Evolutionary conservation across 2,113 vertebrate genomes (phyloP), one percentile per base, ranked within the genome.

Genomic region (Mirounga angustirostris): DNA sequence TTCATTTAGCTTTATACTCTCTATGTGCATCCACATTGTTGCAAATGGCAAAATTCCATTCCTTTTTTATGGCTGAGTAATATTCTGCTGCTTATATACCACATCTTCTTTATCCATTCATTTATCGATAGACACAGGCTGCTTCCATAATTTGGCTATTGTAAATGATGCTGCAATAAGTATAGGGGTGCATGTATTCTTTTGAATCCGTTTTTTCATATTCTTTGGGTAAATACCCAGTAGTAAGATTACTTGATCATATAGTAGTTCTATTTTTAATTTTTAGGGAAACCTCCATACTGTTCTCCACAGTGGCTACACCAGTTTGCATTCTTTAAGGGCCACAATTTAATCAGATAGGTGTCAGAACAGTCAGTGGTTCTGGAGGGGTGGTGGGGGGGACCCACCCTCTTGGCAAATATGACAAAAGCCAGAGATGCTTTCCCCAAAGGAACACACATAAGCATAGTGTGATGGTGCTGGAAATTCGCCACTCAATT

Each of bases 321-420:
- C 24, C 26, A 50, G 26, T 76, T 76, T 50, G 43, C 74, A 50
- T 76, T 76, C 73, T 76, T 46, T 63, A 15, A 79, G 33, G 79
- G 50, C 22, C 16, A 86, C 67, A 94, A 67, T 56, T 81, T 82
- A 92, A 96, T 21, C 30, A 92, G 52, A 80, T 86, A 61, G 13
- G 46, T 43, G 4, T 81, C 33, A 89, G 19, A 61, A 85, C 3
- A 76, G 50, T 86, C n/a, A 56, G 46, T 87, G 46, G 40, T 71
- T 76, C 40, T 46, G 46, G 46, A 7, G 18, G 28, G 50, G 30
- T 36, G 2, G 40, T 40, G 40, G 40, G 40, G 40, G 40, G 40
- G 36, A 78, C 13, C 13, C 54, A 90, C 81, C 73, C 22, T 73
- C 21, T 69, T 71, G 58, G 43, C 7, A 67, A 76, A 82, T 56